Percentiles rank a stretch among this genome's conserved stretches.
These are phyloP conservation scores for Electrophaes corylata DNA, from an alignment of 2,888 invertebrate species.

Conservation along the genomic window DNA sequence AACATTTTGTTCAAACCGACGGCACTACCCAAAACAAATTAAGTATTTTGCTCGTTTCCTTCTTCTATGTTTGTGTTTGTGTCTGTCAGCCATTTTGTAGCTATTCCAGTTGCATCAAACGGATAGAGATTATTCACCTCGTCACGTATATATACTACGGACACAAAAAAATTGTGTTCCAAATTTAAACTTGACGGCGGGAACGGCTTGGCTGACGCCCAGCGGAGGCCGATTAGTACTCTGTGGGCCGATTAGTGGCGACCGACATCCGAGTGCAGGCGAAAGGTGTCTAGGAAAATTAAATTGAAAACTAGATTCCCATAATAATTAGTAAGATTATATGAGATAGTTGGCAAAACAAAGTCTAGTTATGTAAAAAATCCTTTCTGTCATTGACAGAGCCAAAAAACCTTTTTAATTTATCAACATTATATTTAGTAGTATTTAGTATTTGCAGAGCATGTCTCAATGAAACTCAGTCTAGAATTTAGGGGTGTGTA, in stretches of 20 bases:
- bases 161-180: constrained; percentile 75
- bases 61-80: neutral
- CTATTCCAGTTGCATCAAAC: constrained; percentile 43
- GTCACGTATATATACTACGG: constrained; percentile 60
- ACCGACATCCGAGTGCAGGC: constrained; percentile 63
- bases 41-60: constrained; percentile 16
- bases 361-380: no score
- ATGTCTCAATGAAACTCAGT: no score
- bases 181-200: constrained; percentile 79
- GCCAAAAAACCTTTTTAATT: no score
- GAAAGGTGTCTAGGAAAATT: constrained; percentile 50
- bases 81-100: constrained; percentile 14
- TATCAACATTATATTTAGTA: no score
- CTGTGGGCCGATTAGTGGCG: constrained; percentile 62
- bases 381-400: no score
- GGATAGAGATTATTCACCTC: constrained; percentile 80
- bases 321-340: constrained; percentile 4
- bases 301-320: constrained; percentile 39
- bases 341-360: no score
- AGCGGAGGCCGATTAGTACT: constrained; percentile 65
- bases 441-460: no score
- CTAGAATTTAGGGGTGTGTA: no score
- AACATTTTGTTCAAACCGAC: constrained; percentile 43
- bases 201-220: constrained; percentile 78
- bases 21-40: neutral